These are phyloP conservation scores for Solenodon paradoxus DNA, from an alignment of 2,113 vertebrate genomes.

Conservation along the genomic window DNA sequence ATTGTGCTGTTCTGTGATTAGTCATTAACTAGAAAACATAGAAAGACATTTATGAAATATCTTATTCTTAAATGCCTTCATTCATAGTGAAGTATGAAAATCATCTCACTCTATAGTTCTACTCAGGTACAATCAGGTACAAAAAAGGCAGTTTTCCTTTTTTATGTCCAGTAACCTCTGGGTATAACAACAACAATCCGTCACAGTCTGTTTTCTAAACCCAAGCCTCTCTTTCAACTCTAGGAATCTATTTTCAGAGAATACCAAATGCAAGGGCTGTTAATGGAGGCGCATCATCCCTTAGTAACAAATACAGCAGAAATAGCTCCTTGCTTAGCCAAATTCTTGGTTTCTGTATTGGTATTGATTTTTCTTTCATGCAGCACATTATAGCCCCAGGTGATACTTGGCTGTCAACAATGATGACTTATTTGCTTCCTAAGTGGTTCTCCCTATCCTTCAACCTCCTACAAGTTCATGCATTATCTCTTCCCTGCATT, in stretches of 20 bases:
- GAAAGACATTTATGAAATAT: not conserved
- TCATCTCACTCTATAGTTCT: not conserved
- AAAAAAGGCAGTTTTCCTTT: not conserved
- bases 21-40: not conserved
- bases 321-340: not conserved
- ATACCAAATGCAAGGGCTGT: not conserved
- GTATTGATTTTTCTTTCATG: not conserved
- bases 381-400: not conserved
- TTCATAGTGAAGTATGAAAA: not conserved
- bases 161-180: not conserved
- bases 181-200: not conserved
- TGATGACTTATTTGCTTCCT: not conserved
- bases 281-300: not conserved
- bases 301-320: not conserved
- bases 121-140: not conserved
- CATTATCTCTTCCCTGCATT: not conserved
- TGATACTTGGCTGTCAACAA: not conserved
- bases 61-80: not conserved
- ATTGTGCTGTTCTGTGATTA: not conserved
- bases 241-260: not conserved
- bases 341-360: not conserved
- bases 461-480: not conserved
- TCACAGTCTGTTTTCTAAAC: not conserved
- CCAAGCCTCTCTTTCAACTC: not conserved
- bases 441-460: not conserved